A percentile compares a stretch with the other conserved stretches of the same genome.
Conservation (phyloP, 2,113 vertebrate species). For the Corythornis madagascariensis region DNA sequence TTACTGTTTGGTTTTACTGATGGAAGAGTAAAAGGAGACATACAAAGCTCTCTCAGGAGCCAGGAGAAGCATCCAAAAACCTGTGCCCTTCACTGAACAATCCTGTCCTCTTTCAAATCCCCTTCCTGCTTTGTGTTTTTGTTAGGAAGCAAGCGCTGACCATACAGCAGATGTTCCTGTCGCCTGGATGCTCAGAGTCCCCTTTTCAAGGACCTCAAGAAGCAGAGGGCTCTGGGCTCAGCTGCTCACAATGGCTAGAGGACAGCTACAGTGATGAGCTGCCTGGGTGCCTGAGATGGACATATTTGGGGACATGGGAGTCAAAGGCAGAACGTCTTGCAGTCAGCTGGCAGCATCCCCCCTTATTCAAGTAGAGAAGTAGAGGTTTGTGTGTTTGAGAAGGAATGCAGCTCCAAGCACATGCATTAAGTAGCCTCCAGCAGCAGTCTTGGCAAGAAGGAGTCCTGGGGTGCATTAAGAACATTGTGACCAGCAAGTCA, state of each 20-base stretch:
- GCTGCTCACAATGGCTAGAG: neutral
- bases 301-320: rapidly evolving
- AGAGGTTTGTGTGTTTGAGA: neutral
- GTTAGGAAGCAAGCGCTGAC: neutral
- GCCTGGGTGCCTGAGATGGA: neutral
- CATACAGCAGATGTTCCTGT: neutral
- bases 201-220: neutral
- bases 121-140: neutral
- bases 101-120: neutral
- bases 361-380: neutral
- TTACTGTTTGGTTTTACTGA: neutral
- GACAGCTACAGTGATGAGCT: neutral
- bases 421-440: neutral
- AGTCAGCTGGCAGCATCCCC: neutral
- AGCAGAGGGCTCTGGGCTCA: neutral
- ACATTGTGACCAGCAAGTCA: neutral
- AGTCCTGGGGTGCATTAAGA: neutral
- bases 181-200: neutral
- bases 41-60: neutral
- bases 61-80: neutral
- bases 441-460: neutral
- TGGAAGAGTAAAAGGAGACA: rapidly evolving
- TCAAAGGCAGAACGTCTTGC: neutral
- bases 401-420: neutral
- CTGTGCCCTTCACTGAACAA: neutral